Evolutionary conservation across 2,113 vertebrate species (phyloP), one percentile per base, ranked within the genome.

Genomic region (Ptilorrhoa leucosticta): DNA sequence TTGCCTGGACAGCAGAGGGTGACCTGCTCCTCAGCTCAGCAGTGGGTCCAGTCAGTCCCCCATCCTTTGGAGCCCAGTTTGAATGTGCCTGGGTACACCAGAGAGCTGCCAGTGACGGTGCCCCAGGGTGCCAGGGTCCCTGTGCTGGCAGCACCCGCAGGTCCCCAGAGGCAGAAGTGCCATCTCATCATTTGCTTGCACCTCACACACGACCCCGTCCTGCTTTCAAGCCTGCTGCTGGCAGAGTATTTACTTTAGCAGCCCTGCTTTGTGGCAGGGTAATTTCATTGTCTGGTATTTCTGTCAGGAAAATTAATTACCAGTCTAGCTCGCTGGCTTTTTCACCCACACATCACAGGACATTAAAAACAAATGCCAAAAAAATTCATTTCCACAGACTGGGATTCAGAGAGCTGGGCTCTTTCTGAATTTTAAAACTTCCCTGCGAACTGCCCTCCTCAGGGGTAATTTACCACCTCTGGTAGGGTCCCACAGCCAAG

Each of bases 291-390:
- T 97, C 95, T 96, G 96, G 89, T 94, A 87, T 97, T 96, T 97
- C 95, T 96, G 96, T 96, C 97, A 97, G 89, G 84, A 96, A 96
- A 97, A 97, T 97, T 97, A 97, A 97, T 97, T 97, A 97, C 90
- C 91, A 93, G 88, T 90, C 92, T 90, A 93, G 75, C 87, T 96
- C 2, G 0, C 96, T 91, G 87, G 84, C 90, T 96, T 93, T 95
- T 95, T 97, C 57, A 95, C 89, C 93, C 90, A 96, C 96, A 97
- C 81, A 92, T 95, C 94, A 94, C 61, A 95, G 93, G 94, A 51
- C 84, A 91, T 94, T 95, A 95, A 97, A 97, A 96, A 94, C 65
- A 94, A 96, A 93, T 35, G 78, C 82, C 82, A 92, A 91, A 90
- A 94, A 95, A 91, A 92, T n/a, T 93, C 40, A 94, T 89, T 95